A percentile compares a stretch with the other conserved stretches of the same genome.
Evolutionary conservation across 2,113 vertebrate genomes (phyloP).

Genomic region (Microtus oregoni): DNA sequence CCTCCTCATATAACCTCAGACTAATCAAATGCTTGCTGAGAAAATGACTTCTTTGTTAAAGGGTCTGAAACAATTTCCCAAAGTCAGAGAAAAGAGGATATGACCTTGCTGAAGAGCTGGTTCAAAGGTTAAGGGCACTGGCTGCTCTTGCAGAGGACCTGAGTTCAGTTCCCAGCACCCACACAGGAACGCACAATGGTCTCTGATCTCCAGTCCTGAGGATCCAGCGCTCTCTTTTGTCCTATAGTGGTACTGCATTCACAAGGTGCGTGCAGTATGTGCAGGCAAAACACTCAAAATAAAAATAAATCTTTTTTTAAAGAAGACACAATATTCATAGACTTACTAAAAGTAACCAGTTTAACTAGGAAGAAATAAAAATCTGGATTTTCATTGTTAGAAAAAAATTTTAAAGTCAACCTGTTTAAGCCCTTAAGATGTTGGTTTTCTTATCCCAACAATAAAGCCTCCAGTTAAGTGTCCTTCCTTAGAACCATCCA

Average conservation of each 20-base stretch:
- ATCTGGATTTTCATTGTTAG: neutral
- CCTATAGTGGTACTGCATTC: neutral
- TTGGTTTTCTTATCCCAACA: neutral
- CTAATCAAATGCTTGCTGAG: neutral
- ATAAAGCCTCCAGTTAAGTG: neutral
- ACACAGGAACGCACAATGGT: neutral
- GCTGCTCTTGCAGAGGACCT: neutral
- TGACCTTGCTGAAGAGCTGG: neutral
- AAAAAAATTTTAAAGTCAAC: neutral
- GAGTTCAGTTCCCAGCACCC: neutral
- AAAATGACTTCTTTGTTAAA: neutral
- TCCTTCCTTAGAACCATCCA: neutral
- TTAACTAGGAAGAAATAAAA: neutral
- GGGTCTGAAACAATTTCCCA: neutral
- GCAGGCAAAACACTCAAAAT: neutral
- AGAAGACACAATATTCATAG: neutral
- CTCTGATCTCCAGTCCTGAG: neutral
- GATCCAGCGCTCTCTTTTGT: neutral
- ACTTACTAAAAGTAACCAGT: neutral
- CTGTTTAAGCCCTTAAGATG: neutral
- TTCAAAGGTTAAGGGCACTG: neutral
- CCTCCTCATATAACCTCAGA: neutral
- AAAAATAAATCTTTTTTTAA: neutral
- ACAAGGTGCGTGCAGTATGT: neutral
- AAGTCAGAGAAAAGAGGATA: neutral